Evolutionary conservation across 2,113 vertebrate genomes (phyloP).

Genomic region (Shinisaurus crocodilurus): DNA sequence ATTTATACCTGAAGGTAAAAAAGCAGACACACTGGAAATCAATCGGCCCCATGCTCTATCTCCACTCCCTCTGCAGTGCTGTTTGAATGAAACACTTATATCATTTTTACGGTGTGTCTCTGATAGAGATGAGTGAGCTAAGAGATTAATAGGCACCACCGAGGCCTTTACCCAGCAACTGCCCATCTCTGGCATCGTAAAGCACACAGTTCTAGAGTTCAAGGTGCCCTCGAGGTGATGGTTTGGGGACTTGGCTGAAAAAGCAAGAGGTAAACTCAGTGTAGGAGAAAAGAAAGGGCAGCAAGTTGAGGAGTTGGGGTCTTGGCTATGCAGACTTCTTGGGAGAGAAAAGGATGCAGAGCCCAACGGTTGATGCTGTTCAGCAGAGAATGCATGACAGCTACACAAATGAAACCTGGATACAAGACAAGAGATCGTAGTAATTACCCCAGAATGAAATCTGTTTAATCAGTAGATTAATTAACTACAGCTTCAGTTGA

Average conservation of each 20-base stretch:
- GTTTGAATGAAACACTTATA: constrained; percentile 75
- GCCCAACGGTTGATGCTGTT: neutral
- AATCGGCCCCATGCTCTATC: constrained; percentile 61
- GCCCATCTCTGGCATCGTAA: constrained; percentile 49
- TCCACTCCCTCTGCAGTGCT: constrained; percentile 48
- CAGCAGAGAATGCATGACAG: neutral
- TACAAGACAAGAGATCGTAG: too few relatives aligned
- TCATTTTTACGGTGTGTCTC: constrained; percentile 77
- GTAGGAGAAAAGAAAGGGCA: neutral
- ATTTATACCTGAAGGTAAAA: constrained; percentile 77
- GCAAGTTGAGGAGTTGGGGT: neutral
- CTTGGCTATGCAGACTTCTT: neutral
- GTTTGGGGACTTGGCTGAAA: constrained; percentile 29
- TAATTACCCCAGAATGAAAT: neutral
- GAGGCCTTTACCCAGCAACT: constrained; percentile 45
- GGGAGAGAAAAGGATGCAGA: neutral
- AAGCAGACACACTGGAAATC: constrained; percentile 74
- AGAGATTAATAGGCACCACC: constrained; percentile 67
- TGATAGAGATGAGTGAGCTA: constrained; percentile 73
- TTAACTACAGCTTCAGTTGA: neutral
- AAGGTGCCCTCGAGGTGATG: constrained; percentile 63
- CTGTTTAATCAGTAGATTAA: neutral
- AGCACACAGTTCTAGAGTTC: neutral
- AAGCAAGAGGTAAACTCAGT: neutral
- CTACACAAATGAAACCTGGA: neutral